Base-by-base conservation (phyloP, 2,888 invertebrate genomes). In the Cosmorhoe ocellata region DNA sequence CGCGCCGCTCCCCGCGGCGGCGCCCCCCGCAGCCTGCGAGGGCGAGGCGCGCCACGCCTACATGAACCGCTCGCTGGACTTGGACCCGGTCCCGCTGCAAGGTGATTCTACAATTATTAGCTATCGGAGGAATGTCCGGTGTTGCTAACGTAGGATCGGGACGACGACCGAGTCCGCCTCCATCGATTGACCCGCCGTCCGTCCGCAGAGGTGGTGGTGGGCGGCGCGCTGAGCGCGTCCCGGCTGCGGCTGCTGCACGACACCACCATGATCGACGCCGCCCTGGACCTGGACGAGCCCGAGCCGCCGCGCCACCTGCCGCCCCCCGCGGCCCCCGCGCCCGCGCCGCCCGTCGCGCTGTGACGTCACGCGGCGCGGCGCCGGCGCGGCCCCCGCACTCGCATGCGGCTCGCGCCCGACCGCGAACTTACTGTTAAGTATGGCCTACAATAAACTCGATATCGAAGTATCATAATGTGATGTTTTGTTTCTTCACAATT, bases 221-320 rank as follows among this genome's bases (percentile, higher is more conserved):
- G 91, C 47, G 42, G 66, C 58, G 43, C 52, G 56, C 91, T 94
- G 67, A 93, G 93, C 74, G 95, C 95, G 52, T 95, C 94, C 79
- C 92, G 95, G 59, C 91, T 96, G 78, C 92, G 94, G 66, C 90
- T 96, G 69, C 91, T 96, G 70, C 96, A 95, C 78, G 96, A 96
- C 88, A 96, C 96, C 51, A 96, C 96, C 42, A 96, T 96, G 96
- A 96, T 97, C 72, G 96, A 96, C 83, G 96, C 96, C 48, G 96
- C 96, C 49, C 91, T 97, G 62, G 97, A 97, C 91, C 92, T 97
- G 72, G 97, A 97, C 87, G 96, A 96, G 66, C 90, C 96, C 63
- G 96, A 96, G 69, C 74, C 43, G 51, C 18, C 18, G 27, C 47
- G 46, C 57, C 52, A 30, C 59, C 57, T 18, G 40, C 40, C 13